A percentile compares a stretch with the other conserved stretches of the same genome.
These are phyloP conservation scores for Arenaria interpres DNA, from an alignment of 2,113 vertebrate genomes.

Conservation along the genomic window DNA sequence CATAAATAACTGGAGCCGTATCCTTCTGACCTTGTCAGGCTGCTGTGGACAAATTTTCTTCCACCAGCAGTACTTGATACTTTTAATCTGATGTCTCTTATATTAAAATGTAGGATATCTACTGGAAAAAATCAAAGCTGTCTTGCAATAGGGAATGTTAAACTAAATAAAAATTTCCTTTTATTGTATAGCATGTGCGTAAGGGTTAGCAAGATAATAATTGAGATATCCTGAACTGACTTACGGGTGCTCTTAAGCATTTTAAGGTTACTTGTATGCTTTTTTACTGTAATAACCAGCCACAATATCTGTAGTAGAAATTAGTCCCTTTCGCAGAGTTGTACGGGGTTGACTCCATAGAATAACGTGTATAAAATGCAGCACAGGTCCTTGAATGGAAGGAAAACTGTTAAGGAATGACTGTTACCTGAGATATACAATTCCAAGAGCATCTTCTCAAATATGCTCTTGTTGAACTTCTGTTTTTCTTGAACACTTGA, in stretches of 20 bases:
- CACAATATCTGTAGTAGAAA: background rate
- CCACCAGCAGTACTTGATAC: background rate
- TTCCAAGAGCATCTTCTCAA: background rate
- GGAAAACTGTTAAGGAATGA: background rate
- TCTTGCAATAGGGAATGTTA: background rate
- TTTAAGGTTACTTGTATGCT: background rate
- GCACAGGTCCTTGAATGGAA: background rate
- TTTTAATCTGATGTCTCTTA: conserved; percentile 34
- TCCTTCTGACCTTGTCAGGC: conserved; percentile 38
- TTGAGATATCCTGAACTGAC: background rate
- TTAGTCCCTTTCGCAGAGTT: background rate
- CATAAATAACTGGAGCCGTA: conserved; percentile 29
- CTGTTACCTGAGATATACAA: background rate
- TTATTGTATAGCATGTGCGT: background rate
- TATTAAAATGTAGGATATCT: conserved; percentile 3
- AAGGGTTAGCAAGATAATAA: background rate
- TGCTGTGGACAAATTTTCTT: background rate
- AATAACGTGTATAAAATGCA: background rate
- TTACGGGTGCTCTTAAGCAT: background rate
- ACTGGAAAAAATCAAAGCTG: background rate
- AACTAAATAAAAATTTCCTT: background rate
- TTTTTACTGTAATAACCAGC: background rate
- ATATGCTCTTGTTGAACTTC: background rate
- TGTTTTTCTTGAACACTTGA: background rate
- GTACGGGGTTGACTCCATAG: background rate